phyloP scores from a whole-genome alignment of 2,797 vertebrate genomes.

The Cynopterus sphinx region DNA sequence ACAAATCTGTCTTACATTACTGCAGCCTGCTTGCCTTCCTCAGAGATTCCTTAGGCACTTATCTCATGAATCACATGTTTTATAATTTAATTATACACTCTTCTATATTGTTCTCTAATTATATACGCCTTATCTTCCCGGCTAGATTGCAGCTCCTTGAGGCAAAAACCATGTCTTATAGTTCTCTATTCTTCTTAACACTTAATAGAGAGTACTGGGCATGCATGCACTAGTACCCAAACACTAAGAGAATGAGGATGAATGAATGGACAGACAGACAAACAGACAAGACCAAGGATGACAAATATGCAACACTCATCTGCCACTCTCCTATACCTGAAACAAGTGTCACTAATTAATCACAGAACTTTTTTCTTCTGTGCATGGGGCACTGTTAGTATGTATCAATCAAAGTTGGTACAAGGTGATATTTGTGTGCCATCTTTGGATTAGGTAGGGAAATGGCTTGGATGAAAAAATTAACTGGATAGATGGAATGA shows the following conservation, averaged over 20 bases:
- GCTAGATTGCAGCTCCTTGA: conserved; percentile 47
- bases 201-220: neutral
- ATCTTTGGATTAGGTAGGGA: neutral
- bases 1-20: neutral
- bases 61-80: conserved; percentile 51
- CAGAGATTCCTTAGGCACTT: neutral
- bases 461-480: neutral
- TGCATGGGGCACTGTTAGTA: neutral
- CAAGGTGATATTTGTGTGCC: neutral
- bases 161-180: conserved; percentile 28
- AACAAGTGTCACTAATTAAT: conserved; percentile 31
- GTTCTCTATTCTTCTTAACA: neutral
- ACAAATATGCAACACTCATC: neutral
- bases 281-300: neutral
- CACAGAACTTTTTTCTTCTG: neutral
- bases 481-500: neutral
- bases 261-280: neutral
- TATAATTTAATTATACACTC: conserved; percentile 69
- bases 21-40: neutral
- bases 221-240: neutral
- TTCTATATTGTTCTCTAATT: conserved; percentile 69
- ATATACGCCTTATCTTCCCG: conserved; percentile 67
- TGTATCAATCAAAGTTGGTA: neutral
- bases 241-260: neutral
- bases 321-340: neutral